Conservation (phyloP, 64 coral and sea anemone species). For the Montipora efflorescens region DNA sequence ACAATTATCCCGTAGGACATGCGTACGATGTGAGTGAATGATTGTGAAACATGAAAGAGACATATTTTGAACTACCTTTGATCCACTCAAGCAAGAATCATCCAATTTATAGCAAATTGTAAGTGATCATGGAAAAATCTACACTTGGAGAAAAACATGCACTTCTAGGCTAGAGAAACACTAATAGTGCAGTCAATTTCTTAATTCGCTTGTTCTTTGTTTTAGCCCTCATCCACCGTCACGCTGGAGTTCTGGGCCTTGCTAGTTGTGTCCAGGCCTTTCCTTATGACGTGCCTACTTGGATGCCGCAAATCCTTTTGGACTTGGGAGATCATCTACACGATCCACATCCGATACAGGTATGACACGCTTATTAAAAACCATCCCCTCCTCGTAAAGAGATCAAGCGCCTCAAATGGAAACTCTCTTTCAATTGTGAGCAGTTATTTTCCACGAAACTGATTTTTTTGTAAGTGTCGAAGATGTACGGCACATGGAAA, state of each 20-base stretch:
- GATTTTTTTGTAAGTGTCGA: too few species aligned
- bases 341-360: conserved; percentile 95
- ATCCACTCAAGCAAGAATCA: too few species aligned
- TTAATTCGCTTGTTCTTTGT: not conserved
- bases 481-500: too few species aligned
- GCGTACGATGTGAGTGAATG: too few species aligned
- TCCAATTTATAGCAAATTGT: too few species aligned
- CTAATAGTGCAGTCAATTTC: not conserved
- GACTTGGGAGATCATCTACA: conserved; percentile 93
- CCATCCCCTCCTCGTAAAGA: not conserved
- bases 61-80: too few species aligned
- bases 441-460: too few species aligned
- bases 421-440: too few species aligned
- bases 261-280: conserved; percentile 95
- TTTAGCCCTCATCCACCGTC: conserved; percentile 77
- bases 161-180: not conserved
- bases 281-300: conserved; percentile 91
- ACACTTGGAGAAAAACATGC: too few species aligned
- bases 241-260: conserved; percentile 90
- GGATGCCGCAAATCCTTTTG: conserved; percentile 94
- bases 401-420: not conserved
- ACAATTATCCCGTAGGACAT: too few species aligned
- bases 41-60: too few species aligned
- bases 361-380: conserved; percentile 9
- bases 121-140: too few species aligned